Percentiles rank a stretch among this genome's conserved stretches.
phyloP scores from a whole-genome alignment of 2,113 vertebrate species.

The Aegotheles bennettii region DNA sequence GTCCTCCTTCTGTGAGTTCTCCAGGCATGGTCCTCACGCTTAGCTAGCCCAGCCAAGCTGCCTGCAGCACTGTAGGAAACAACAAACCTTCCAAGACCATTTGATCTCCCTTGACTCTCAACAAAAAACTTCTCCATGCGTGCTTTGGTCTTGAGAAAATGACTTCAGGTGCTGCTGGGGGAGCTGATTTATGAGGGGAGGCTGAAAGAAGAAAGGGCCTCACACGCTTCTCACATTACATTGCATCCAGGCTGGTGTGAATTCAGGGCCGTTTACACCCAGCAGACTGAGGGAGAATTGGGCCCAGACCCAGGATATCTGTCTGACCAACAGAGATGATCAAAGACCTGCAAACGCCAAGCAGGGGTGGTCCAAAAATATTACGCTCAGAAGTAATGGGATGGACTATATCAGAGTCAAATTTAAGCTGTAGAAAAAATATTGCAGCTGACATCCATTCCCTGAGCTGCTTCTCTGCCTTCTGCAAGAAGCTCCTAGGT shows the following conservation, averaged over 20 bases:
- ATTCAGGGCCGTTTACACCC: not conserved
- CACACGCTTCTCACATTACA: constrained; percentile 42
- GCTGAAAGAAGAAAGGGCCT: constrained; percentile 40
- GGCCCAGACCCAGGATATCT: constrained; percentile 3
- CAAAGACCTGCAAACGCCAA: constrained; percentile 11
- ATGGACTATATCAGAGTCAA: not conserved
- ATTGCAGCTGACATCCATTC: not conserved
- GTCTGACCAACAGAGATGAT: constrained; percentile 16
- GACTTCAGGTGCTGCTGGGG: constrained; percentile 39
- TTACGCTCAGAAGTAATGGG: not conserved
- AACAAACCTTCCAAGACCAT: not conserved
- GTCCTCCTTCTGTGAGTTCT: not conserved
- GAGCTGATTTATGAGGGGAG: constrained; percentile 54
- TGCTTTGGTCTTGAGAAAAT: constrained; percentile 33
- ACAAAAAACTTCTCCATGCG: constrained; percentile 14
- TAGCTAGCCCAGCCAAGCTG: not conserved
- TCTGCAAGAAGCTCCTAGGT: not conserved
- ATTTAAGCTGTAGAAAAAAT: not conserved
- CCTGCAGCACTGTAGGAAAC: not conserved
- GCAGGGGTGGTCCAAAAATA: constrained; percentile 5
- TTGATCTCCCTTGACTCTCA: not conserved
- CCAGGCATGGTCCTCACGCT: not conserved
- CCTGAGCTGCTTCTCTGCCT: not conserved
- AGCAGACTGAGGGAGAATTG: not conserved
- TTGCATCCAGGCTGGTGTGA: constrained; percentile 22